Base-by-base conservation (phyloP, 2,888 invertebrate species). In the Physocephala rufipes region DNA sequence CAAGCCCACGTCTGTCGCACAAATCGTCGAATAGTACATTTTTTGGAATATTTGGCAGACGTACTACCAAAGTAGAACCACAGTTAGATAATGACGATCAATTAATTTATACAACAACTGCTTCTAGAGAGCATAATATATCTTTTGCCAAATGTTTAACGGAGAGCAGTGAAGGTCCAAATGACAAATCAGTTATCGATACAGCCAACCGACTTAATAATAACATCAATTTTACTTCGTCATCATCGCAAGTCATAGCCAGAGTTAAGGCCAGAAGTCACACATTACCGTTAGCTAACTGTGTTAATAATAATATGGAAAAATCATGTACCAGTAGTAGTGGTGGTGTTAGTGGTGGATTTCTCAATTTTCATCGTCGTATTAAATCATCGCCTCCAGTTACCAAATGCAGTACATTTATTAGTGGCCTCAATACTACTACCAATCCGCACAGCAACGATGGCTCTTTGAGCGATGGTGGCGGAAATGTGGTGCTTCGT, bases 51-150 rank as follows among this genome's bases (percentile, higher is more conserved):
- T 77, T 85, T 45, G 81, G 79, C 70, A 86, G 84, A 73, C 84
- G 86, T 2, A 85, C 86, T 1, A 86, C 84, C 67, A 86, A 85
- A 78, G 85, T 84, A 19, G 86, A 86, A 67, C 86, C 86, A 2
- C 86, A 86, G 79, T 85, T 84, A 15, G 24, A 63, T 47, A n/a
- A 65, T 24, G 24, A 73, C 15, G 59, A 72, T 51, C 71, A 74
- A 51, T 70, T 30, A n/a, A 43, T 16, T 16, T 58, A 45, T 43
- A 30, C 63, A 15, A 26, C 28, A 16, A n/a, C 12, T 24, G 26
- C 21, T 28, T 58, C 55, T 13, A 58, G 36, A 47, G 71, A 78
- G 71, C 83, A 82, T 66, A 82, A 84, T 76, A 81, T 81, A 21
- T 82, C 83, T 7, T 85, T 85, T 71, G 85, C 85, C 45, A 85